Evolutionary conservation across 2,797 vertebrate species (phyloP).

Genomic region (Arctocebus calabarensis): DNA sequence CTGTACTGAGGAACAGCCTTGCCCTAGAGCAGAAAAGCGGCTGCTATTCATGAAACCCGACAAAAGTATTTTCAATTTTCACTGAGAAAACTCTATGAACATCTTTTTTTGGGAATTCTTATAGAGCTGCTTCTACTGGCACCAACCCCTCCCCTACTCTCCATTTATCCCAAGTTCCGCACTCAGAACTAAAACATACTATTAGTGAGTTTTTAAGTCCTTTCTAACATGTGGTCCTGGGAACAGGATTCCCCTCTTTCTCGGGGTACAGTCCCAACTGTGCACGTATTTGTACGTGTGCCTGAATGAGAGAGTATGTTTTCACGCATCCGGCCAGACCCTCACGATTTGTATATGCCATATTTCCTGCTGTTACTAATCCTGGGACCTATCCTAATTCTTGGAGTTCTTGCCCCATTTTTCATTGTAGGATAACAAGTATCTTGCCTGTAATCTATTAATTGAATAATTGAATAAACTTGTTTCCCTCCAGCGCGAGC

Average conservation of each 20-base stretch:
- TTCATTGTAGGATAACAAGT: slow-evolving; percentile 93
- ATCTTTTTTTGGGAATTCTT: background rate
- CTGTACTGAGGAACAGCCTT: background rate
- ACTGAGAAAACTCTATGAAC: background rate
- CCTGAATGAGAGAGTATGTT: background rate
- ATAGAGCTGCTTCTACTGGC: background rate
- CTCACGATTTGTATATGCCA: slow-evolving; percentile 50
- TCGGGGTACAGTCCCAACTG: background rate
- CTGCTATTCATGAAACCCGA: background rate
- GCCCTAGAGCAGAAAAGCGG: background rate
- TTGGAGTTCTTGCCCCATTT: slow-evolving; percentile 87
- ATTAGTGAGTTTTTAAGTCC: background rate
- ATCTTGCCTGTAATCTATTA: slow-evolving; percentile 96
- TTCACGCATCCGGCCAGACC: slow-evolving; percentile 72
- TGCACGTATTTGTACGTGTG: background rate
- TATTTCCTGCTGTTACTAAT: slow-evolving; percentile 86
- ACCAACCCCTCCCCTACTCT: background rate
- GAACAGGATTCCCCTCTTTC: background rate
- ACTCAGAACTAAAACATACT: background rate
- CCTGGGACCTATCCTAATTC: slow-evolving; percentile 87
- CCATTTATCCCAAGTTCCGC: background rate
- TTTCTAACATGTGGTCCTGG: background rate
- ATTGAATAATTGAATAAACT: slow-evolving; percentile 99
- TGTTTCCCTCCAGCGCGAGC: slow-evolving; percentile 93
- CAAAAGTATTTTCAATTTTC: slow-evolving; percentile 24